Conservation (phyloP, 2,888 invertebrate species). For the Drosophila niveifrons region DNA sequence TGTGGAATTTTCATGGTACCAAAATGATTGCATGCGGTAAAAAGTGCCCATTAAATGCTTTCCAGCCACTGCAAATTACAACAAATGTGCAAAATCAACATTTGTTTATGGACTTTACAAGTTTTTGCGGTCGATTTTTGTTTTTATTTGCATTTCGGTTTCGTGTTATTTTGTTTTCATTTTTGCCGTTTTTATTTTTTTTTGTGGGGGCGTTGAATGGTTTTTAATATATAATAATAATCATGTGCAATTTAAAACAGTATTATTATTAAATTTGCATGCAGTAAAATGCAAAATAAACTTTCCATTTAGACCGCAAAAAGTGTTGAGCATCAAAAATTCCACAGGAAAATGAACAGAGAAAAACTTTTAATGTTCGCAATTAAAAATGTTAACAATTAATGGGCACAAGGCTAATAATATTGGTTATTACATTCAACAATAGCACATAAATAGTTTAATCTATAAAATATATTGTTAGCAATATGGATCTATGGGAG, state of each 20-base stretch:
- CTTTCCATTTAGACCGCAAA: conserved; percentile 18
- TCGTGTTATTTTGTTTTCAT: not conserved
- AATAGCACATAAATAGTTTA: conserved; percentile 4
- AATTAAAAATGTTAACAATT: conserved; percentile 30
- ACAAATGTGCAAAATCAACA: conserved; percentile 43
- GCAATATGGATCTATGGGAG: not conserved
- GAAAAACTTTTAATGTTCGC: conserved; percentile 21
- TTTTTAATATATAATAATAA: conserved; percentile 24
- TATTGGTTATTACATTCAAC: conserved; percentile 1
- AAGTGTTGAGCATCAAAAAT: conserved; percentile 10
- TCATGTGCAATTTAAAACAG: conserved; percentile 6
- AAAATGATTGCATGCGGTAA: conserved; percentile 11
- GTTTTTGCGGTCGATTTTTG: conserved; percentile 23
- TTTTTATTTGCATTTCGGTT: conserved; percentile 6
- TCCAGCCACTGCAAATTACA: conserved; percentile 13
- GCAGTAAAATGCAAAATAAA: conserved; percentile 17
- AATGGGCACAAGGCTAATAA: conserved; percentile 10
- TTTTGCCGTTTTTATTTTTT: not conserved
- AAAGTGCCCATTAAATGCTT: conserved; percentile 24
- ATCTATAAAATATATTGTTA: not conserved
- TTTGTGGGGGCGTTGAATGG: conserved; percentile 12
- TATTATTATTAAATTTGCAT: conserved; percentile 20
- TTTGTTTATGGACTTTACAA: conserved; percentile 37
- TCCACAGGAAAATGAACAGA: not conserved
- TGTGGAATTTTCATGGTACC: not conserved